Percentiles rank a stretch among this genome's conserved stretches.
phyloP scores from a whole-genome alignment of 2,797 vertebrate genomes.

The Chromis chromis region DNA sequence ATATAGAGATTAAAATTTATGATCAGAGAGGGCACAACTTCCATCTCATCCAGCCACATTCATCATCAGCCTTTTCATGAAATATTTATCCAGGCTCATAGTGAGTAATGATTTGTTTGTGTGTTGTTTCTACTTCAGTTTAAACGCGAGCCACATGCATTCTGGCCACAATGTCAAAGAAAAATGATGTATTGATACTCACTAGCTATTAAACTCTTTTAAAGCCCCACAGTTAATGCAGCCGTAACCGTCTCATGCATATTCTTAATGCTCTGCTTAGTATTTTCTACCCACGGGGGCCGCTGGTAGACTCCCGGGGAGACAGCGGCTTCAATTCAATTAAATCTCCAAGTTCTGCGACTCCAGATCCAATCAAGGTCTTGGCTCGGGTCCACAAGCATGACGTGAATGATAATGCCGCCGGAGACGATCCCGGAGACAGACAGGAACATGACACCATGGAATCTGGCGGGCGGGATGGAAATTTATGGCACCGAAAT shows the following conservation, averaged over 20 bases:
- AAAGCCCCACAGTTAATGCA: constrained; percentile 55
- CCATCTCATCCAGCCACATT: constrained; percentile 13
- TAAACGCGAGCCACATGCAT: constrained; percentile 14
- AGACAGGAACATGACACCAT: constrained; percentile 37
- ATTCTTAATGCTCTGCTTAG: constrained; percentile 63
- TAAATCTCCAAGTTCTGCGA: constrained; percentile 72
- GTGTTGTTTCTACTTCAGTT: neutral
- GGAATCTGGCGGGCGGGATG: constrained; percentile 28
- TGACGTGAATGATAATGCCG: constrained; percentile 70
- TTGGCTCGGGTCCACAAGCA: constrained; percentile 63
- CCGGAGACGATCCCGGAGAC: constrained; percentile 37
- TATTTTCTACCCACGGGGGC: constrained; percentile 55
- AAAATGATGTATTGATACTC: constrained; percentile 37
- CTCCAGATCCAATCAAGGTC: constrained; percentile 74
- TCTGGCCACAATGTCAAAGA: constrained; percentile 18
- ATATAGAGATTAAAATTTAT: constrained; percentile 21
- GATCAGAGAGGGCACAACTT: constrained; percentile 14
- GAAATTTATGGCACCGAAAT: constrained; percentile 36
- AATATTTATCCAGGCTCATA: constrained; percentile 19
- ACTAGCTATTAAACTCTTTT: constrained; percentile 52
- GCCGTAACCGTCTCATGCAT: constrained; percentile 52
- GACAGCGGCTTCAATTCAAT: constrained; percentile 72
- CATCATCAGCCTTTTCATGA: constrained; percentile 7
- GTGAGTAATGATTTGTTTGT: constrained; percentile 25
- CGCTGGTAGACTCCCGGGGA: constrained; percentile 56